These are phyloP conservation scores for Bimastos eiseni DNA, from an alignment of 2,888 invertebrate species.

Conservation along the genomic window DNA sequence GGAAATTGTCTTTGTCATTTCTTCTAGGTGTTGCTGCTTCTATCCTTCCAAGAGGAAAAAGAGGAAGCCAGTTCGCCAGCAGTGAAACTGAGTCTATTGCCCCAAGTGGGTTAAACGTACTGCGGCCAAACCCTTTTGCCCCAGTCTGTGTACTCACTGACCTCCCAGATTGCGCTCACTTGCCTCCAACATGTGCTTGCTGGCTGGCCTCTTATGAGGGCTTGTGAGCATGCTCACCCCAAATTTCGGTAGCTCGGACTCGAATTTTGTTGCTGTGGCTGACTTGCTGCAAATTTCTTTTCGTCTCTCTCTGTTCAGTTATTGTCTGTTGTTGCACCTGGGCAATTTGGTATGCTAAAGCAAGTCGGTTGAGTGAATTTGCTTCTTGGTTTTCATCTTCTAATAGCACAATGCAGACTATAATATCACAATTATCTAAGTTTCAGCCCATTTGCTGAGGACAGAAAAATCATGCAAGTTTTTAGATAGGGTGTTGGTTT, in stretches of 20 bases:
- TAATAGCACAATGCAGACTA: not conserved
- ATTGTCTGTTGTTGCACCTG: not conserved
- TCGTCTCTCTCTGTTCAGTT: not conserved
- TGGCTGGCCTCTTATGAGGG: not conserved
- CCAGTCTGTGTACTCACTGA: not conserved
- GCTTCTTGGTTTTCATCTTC: conserved; percentile 3
- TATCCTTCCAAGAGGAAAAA: conserved; percentile 99
- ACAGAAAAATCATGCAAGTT: not conserved
- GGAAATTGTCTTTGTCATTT: conserved; percentile 44
- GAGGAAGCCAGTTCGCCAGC: conserved; percentile 60
- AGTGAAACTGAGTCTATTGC: conserved; percentile 22
- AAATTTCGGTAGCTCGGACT: not conserved
- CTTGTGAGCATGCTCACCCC: conserved; percentile 3
- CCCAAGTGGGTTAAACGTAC: conserved; percentile 15
- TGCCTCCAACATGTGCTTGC: not conserved
- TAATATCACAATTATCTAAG: not conserved
- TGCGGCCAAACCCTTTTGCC: conserved; percentile 21
- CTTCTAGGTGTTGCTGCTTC: conserved; percentile 93
- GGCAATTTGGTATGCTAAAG: not conserved
- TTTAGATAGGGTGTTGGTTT: not conserved
- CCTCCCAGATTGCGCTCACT: conserved; percentile 17
- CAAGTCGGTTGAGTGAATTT: conserved; percentile 9
- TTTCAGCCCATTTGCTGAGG: not conserved
- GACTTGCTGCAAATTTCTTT: conserved; percentile 2
- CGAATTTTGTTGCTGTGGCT: not conserved